Evolutionary conservation across 2,888 invertebrate species (phyloP).

Genomic region (Coleophora flavipennella): DNA sequence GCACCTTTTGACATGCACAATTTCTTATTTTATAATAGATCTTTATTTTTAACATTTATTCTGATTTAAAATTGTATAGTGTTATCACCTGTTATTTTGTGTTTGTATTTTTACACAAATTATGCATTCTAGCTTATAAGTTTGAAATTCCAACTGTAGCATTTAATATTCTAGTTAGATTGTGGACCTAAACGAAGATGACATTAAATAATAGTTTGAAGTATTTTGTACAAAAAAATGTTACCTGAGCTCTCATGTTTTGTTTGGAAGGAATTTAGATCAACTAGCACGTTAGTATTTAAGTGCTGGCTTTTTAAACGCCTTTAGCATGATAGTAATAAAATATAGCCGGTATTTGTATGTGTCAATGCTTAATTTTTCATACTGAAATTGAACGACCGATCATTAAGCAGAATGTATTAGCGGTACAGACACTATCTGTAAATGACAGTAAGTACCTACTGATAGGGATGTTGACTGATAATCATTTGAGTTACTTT

Average conservation of each 20-base stretch:
- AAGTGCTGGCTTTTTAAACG: slow-evolving; percentile 30
- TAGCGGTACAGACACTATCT: too few species aligned
- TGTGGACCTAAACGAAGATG: not conserved
- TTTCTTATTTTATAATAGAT: slow-evolving; percentile 43
- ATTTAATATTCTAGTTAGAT: slow-evolving; percentile 24
- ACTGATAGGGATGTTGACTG: too few species aligned
- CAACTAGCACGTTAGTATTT: slow-evolving; percentile 29
- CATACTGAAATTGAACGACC: too few species aligned
- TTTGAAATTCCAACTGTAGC: slow-evolving; percentile 20
- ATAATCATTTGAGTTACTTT: too few species aligned
- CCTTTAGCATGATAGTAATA: too few species aligned
- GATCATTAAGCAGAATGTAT: too few species aligned
- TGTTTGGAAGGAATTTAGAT: slow-evolving; percentile 26
- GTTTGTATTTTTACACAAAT: slow-evolving; percentile 28
- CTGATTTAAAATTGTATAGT: slow-evolving; percentile 52
- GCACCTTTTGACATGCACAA: slow-evolving; percentile 54
- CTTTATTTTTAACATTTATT: slow-evolving; percentile 16
- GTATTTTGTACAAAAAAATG: slow-evolving; percentile 48
- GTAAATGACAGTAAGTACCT: too few species aligned
- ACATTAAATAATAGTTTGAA: slow-evolving; percentile 11
- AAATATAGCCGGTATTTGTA: too few species aligned
- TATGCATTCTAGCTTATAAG: slow-evolving; percentile 15
- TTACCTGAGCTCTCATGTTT: slow-evolving; percentile 54
- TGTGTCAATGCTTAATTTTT: too few species aligned
- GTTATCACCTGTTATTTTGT: slow-evolving; percentile 55